Evolutionary conservation across 2,797 vertebrate species (phyloP), one percentile per base, ranked within the genome.

Genomic region (Sebastolobus alascanus): DNA sequence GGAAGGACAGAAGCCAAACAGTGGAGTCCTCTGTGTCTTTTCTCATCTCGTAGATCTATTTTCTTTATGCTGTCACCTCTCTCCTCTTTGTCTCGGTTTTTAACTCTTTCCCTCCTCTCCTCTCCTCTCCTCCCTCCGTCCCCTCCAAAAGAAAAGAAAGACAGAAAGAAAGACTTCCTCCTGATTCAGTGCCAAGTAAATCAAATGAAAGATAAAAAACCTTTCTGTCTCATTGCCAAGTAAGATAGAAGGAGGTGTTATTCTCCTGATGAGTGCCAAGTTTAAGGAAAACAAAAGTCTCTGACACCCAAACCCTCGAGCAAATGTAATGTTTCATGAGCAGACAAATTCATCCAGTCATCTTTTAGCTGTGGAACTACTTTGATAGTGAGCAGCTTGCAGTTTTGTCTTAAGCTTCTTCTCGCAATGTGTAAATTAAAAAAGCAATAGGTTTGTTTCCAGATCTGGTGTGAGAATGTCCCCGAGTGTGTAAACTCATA

Each of bases 121-220:
- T 75, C 38, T 65, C 11, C n/a, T 11, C 52, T 27, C 22, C 54
- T 50, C 55, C 65, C 67, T 27, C 13, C 20, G 27, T 29, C 56
- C 31, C 35, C 10, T 33, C 33, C 13, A 33, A 6, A 31, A 68
- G 74, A 46, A 67, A 25, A 56, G 43, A 70, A 71, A n/a, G 43
- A 38, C 12, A 2, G 3, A 77, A 68, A 29, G 27, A 56, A 63
- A 66, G 27, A 54, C 10, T 35, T 73, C 60, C 55, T 29, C 66
- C 70, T 77, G 74, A 81, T 35, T 81, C 73, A 65, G 76, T 73
- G 86, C 83, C 86, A 83, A 90, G 77, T 78, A 68, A 61, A 86
- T 91, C 59, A 61, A 67, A 35, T 40, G 7, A 56, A 73, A 79
- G 55, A 61, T 8, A 20, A 55, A 67, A 69, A 67, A 22, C 37